Evolutionary conservation across 2,797 vertebrate genomes (phyloP), one percentile per base, ranked within the genome.

Genomic region (Perdix hodgsoniae): DNA sequence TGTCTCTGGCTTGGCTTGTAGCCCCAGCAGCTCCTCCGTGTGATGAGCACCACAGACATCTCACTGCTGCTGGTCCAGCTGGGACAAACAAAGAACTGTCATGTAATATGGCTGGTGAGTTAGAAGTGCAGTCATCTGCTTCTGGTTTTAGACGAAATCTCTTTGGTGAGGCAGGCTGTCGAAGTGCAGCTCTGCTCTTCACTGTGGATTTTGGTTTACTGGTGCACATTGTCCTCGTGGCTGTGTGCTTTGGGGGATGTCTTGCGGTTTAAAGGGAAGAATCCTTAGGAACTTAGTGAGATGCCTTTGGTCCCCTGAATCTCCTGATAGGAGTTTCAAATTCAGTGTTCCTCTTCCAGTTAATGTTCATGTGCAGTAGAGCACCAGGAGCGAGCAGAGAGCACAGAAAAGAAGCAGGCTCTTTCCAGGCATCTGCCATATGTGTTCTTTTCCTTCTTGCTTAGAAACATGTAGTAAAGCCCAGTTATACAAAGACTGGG

Each of bases 31-130:
- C 65, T 90, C 60, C 72, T 63, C 45, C 27, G 1, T 40, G 42
- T 37, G 13, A 65, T 65, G 23, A 26, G 16, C 21, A 17, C 17
- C 37, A 0, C 27, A 12, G 54, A 23, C 54, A 66, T 39, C 59
- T 65, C 71, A 4, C 24, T 1, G 6, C 64, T 60, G 71, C 63
- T 76, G 39, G 35, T 70, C 45, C 64, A 37, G 0, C 26, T 50
- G 35, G n/a, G n/a, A 42, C 40, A 56, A 0, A 0, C 24, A 10
- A 0, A 37, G 54, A 24, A 35, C 4, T 14, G 11, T 18, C 0
- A 1, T 24, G 16, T 49, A 0, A 54, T 78, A 4, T 1, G 66
- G 59, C 33, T 72, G 44, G 14, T 49, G 42, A 66, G 50, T 44
- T 59, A 31, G 18, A 59, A 76, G 8, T 5, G 18, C 26, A 8